Conservation (phyloP, 2,888 invertebrate species). For the Hyposoter didymator region DNA sequence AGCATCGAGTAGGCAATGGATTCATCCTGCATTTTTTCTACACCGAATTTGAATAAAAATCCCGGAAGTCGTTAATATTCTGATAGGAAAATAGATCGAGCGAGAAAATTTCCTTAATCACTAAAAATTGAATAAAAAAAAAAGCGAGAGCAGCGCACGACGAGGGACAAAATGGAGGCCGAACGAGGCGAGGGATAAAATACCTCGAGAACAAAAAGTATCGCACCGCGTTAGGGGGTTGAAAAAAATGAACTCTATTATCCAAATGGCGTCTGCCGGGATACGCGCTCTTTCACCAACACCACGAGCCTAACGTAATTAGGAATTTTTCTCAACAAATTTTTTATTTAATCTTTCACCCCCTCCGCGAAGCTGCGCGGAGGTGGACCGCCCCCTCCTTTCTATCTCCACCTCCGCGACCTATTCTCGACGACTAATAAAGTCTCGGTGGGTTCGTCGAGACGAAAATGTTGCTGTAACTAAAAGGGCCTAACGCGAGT, state of each 20-base stretch:
- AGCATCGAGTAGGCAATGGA: neutral
- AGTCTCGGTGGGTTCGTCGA: conserved; percentile 33
- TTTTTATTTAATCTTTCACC: conserved; percentile 73
- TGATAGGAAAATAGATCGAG: neutral
- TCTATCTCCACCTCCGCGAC: conserved; percentile 36
- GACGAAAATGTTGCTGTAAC: neutral
- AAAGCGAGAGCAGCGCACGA: neutral
- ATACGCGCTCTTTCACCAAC: conserved; percentile 6
- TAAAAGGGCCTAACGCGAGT: conserved; percentile 14
- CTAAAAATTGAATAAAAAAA: neutral
- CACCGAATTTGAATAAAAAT: no score
- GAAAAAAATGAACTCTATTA: conserved; percentile 22
- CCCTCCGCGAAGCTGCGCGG: conserved; percentile 11
- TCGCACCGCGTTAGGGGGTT: neutral
- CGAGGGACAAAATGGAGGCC: neutral
- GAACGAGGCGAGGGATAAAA: neutral
- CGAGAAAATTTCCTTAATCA: neutral
- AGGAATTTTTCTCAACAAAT: conserved; percentile 79
- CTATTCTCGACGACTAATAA: conserved; percentile 65
- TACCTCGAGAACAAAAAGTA: conserved; percentile 59
- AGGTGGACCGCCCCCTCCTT: conserved; percentile 22
- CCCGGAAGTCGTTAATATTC: conserved; percentile 37
- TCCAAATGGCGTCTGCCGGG: conserved; percentile 33
- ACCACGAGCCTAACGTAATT: conserved; percentile 73
- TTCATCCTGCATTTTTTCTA: neutral